Evolutionary conservation across 2,113 vertebrate species (phyloP).

Genomic region (Megaleporinus macrocephalus): DNA sequence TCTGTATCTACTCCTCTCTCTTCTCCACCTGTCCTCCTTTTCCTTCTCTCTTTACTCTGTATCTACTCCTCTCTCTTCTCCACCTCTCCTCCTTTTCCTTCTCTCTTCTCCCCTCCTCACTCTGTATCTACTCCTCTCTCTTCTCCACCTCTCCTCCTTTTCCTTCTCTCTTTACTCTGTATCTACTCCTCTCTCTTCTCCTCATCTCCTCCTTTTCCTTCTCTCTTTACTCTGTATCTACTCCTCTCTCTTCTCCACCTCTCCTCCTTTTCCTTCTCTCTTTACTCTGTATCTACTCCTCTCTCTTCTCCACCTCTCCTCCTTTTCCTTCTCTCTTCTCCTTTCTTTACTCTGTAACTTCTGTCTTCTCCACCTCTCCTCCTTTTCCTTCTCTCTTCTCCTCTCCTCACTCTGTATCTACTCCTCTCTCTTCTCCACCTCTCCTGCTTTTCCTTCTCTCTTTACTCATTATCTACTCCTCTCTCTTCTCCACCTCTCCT

Average conservation of each 20-base stretch:
- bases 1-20: no score
- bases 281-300: no score
- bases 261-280: neutral
- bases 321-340: no score
- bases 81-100: no score
- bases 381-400: neutral
- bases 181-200: neutral
- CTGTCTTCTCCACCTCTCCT: no score
- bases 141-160: no score
- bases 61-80: neutral
- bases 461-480: neutral
- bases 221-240: no score
- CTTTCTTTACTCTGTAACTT: no score
- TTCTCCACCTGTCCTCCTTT: no score
- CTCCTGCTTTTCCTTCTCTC: neutral
- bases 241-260: neutral
- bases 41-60: no score
- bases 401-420: neutral
- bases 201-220: neutral
- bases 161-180: neutral
- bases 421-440: no score
- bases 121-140: neutral
- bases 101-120: neutral
- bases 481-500: neutral
- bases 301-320: no score